Base-by-base conservation (phyloP, 2,888 invertebrate species). In the Mycalesis mineus region DNA sequence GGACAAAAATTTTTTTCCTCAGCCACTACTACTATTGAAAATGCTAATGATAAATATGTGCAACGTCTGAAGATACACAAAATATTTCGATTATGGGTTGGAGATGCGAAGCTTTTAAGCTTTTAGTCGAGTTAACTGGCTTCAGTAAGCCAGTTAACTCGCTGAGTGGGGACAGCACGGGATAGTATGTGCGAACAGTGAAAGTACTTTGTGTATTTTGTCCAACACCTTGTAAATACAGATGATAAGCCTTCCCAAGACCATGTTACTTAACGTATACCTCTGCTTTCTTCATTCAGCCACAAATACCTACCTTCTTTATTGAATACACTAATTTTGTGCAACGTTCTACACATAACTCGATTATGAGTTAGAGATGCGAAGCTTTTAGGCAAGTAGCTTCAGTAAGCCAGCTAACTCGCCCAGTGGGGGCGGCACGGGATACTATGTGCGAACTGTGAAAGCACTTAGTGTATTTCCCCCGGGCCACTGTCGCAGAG, bases 401-500 rank as follows among this genome's bases (percentile, higher is more conserved):
- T 6, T 9, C 15, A 2, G 31, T 15, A 14, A 67, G 65, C 68
- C 69, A 65, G 68, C 63, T 61, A 65, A 73, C 72, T 68, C 67
- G 62, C 56, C 65, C 60, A 56, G 63, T 52, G 61, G 69, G 72
- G 73, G 68, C 68, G 62, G 68, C 65, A 40, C 41, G 64, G 67
- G 58, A 31, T 56, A 56, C 54, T 57, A 45, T 60, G 62, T 66
- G 62, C 64, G 64, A 60, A 61, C 61, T 64, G 61, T 60, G 62
- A 64, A 68, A 72, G 72, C 75, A 74, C 75, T 75, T 69, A 67
- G 65, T 59, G 68, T 70, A 75, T 75, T 74, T 75, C 75, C 74
- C 75, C 50, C 40, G 69, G 62, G 57, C 58, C 60, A 58, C 64
- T 65, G 70, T 69, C 73, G 65, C 60, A 42, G 36, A 58, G 54